Conservation (phyloP, 1,140 invertebrate genomes). For the Chironomus tepperi region DNA sequence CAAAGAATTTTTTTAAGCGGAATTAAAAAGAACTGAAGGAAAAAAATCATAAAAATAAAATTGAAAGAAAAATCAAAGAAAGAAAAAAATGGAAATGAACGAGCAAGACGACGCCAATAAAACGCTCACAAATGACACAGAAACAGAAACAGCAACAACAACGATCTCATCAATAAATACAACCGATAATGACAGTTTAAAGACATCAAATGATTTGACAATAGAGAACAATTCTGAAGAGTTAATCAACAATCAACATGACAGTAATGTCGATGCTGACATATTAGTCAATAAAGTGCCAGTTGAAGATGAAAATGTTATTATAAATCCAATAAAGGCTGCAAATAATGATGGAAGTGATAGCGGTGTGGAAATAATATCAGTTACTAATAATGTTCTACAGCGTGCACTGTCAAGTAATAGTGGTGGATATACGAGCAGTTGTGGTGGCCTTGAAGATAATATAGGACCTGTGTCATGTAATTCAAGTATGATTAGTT, state of each 20-base stretch:
- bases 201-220: not conserved
- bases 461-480: conserved; percentile 48
- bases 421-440: conserved; percentile 54
- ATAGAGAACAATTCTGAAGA: not conserved
- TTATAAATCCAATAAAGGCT: not conserved
- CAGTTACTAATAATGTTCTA: conserved; percentile 29
- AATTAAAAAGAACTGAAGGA: too few relatives aligned
- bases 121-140: not conserved
- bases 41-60: too few relatives aligned
- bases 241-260: not conserved
- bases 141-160: not conserved
- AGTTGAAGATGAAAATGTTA: not conserved
- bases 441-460: conserved; percentile 47
- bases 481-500: conserved; percentile 65
- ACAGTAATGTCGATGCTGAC: not conserved
- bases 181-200: not conserved
- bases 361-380: conserved; percentile 64
- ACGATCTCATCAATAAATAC: not conserved
- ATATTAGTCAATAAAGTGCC: not conserved
- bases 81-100: conserved; percentile 1
- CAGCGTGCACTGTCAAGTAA: conserved; percentile 45
- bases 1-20: not conserved
- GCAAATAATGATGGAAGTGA: conserved; percentile 57
- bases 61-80: not conserved
- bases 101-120: conserved; percentile 6